These are phyloP conservation scores for Rhinoraja longicauda DNA, from an alignment of 2,797 vertebrate genomes.

Conservation along the genomic window DNA sequence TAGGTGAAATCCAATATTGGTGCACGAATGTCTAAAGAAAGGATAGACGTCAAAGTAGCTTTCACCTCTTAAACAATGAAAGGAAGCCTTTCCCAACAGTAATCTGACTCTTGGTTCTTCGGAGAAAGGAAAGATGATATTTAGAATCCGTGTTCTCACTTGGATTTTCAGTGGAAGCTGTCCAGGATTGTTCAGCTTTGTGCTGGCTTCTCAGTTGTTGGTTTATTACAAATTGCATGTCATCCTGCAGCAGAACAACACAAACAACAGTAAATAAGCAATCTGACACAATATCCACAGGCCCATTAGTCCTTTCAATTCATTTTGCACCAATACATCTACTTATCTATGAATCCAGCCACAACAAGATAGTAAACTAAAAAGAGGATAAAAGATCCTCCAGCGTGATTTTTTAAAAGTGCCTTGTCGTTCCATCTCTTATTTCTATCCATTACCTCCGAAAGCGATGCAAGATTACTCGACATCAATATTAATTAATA, in stretches of 20 bases:
- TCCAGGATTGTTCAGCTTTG: conserved; percentile 45
- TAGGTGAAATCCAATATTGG: too few relatives aligned
- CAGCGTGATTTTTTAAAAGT: background rate
- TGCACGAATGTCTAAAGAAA: background rate
- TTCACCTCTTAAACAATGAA: conserved; percentile 36
- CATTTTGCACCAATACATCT: background rate
- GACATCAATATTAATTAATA: background rate
- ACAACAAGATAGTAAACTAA: background rate
- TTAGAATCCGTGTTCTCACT: background rate
- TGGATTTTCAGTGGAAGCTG: background rate
- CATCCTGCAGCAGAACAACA: conserved; percentile 57
- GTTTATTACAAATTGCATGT: conserved; percentile 68
- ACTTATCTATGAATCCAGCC: background rate
- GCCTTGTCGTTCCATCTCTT: background rate
- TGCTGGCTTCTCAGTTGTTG: conserved; percentile 66
- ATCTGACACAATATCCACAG: background rate
- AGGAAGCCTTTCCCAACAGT: conserved; percentile 32
- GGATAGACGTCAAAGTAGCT: background rate
- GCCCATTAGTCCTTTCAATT: background rate
- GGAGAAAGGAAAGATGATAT: conserved; percentile 46
- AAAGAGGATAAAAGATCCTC: background rate
- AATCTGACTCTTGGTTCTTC: conserved; percentile 46
- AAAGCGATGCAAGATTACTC: background rate
- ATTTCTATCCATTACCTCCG: background rate
- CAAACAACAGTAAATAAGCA: conserved; percentile 36